A percentile compares a stretch with the other conserved stretches of the same genome.
Conservation (phyloP, 2,888 invertebrate genomes). For the Alentia gelatinosa region DNA sequence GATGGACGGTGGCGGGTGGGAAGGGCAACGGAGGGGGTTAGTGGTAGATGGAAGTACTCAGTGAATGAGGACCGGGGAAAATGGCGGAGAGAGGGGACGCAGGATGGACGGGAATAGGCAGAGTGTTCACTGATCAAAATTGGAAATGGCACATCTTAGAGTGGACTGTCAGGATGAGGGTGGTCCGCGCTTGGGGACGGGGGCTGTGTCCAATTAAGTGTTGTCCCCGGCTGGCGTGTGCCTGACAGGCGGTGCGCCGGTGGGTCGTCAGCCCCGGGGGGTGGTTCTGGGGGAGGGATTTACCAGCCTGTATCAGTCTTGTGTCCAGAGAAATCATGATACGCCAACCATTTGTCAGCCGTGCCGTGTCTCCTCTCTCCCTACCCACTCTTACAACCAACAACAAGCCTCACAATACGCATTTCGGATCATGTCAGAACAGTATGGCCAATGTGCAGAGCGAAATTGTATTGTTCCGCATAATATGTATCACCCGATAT, state of each 20-base stretch:
- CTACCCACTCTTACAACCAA: no score
- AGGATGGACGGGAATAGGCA: no score
- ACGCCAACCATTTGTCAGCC: not conserved
- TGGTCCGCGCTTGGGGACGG: not conserved
- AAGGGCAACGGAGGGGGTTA: not conserved
- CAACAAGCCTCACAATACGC: no score
- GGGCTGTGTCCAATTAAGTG: not conserved
- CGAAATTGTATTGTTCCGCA: no score
- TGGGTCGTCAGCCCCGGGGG: not conserved
- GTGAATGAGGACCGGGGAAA: no score
- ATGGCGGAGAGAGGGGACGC: not conserved
- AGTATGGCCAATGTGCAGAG: no score
- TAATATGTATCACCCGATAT: no score
- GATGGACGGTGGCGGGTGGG: not conserved
- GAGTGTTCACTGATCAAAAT: slow-evolving; percentile 11
- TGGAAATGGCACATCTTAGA: slow-evolving; percentile 38
- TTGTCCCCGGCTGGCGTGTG: not conserved
- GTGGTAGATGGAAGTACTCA: no score
- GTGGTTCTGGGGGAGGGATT: not conserved
- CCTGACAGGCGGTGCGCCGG: not conserved
- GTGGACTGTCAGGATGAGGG: not conserved
- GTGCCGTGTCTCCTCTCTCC: no score
- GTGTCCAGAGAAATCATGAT: not conserved
- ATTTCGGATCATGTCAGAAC: no score
- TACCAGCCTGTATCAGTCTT: not conserved